These are phyloP conservation scores for Bradysia coprophila DNA, from an alignment of 1,140 invertebrate genomes.

Conservation along the genomic window DNA sequence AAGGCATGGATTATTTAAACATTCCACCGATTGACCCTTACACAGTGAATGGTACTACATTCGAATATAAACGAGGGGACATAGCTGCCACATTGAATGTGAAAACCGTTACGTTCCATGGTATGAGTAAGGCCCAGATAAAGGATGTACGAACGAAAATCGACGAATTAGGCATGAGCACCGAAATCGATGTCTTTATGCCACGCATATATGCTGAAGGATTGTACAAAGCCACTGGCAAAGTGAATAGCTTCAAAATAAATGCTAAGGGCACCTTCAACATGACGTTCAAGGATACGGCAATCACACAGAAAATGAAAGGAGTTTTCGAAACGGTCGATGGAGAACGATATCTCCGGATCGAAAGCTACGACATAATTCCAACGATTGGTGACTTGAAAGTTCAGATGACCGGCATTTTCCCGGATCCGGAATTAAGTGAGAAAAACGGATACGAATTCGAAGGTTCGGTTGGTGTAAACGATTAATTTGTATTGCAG, in stretches of 20 bases:
- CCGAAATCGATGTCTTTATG: constrained; percentile 10
- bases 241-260: constrained; percentile 19
- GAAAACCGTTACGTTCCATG: constrained; percentile 13
- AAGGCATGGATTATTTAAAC: constrained; percentile 16
- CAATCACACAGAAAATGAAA: constrained; percentile 9
- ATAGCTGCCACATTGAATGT: constrained; percentile 14
- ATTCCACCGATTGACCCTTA: constrained; percentile 21
- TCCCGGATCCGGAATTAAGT: constrained; percentile 20
- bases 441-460: constrained; percentile 4
- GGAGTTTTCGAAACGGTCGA: constrained; percentile 18
- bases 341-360: constrained; percentile 15
- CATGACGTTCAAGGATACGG: constrained; percentile 15
- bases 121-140: constrained; percentile 12
- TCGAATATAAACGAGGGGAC: constrained; percentile 13
- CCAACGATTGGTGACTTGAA: constrained; percentile 18
- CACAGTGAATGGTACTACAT: constrained; percentile 11
- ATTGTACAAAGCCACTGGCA: constrained; percentile 18
- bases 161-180: constrained; percentile 11
- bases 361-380: constrained; percentile 15
- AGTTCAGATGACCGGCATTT: constrained; percentile 17
- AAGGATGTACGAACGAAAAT: constrained; percentile 15
- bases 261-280: constrained; percentile 21
- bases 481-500: constrained; percentile 5
- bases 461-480: not conserved
- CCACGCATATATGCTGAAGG: constrained; percentile 16